phyloP scores from a whole-genome alignment of 2,113 vertebrate species.

The Microtus pennsylvanicus region DNA sequence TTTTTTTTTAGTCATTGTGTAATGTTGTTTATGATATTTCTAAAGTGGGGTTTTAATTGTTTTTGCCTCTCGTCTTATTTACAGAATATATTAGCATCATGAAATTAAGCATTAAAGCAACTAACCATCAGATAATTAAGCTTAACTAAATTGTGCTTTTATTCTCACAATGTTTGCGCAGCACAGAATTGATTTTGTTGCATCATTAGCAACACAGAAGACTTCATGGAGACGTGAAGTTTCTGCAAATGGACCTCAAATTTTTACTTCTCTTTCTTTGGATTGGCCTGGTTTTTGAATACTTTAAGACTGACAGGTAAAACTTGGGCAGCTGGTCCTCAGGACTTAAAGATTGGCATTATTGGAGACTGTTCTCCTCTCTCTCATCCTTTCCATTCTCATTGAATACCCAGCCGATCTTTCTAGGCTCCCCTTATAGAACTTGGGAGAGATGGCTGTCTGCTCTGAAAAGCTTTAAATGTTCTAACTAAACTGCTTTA shows the following conservation, averaged over 20 bases:
- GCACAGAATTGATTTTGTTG: not conserved
- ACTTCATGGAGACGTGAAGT: not conserved
- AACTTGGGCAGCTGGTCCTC: slow-evolving; percentile 11
- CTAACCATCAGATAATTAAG: slow-evolving; percentile 57
- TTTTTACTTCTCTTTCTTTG: slow-evolving; percentile 41
- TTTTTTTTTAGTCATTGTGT: slow-evolving; percentile 21
- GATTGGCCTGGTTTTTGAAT: not conserved
- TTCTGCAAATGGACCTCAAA: not conserved
- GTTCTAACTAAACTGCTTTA: not conserved
- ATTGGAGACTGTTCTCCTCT: not conserved
- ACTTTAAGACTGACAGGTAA: not conserved
- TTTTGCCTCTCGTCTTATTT: not conserved
- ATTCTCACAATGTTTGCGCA: slow-evolving; percentile 7
- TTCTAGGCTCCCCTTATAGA: not conserved
- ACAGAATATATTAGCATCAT: slow-evolving; percentile 37
- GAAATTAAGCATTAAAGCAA: slow-evolving; percentile 63
- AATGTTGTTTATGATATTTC: slow-evolving; percentile 22
- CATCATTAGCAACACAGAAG: not conserved
- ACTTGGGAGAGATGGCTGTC: not conserved
- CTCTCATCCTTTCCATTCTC: not conserved
- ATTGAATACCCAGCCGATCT: not conserved
- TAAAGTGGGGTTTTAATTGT: slow-evolving; percentile 1
- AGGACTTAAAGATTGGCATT: not conserved
- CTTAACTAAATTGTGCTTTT: slow-evolving; percentile 49
- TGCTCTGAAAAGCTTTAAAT: slow-evolving; percentile 8